A percentile compares a stretch with the other conserved stretches of the same genome.
These are phyloP conservation scores for Zaprionus ghesquierei DNA, from an alignment of 1,140 invertebrate species.

Conservation along the genomic window DNA sequence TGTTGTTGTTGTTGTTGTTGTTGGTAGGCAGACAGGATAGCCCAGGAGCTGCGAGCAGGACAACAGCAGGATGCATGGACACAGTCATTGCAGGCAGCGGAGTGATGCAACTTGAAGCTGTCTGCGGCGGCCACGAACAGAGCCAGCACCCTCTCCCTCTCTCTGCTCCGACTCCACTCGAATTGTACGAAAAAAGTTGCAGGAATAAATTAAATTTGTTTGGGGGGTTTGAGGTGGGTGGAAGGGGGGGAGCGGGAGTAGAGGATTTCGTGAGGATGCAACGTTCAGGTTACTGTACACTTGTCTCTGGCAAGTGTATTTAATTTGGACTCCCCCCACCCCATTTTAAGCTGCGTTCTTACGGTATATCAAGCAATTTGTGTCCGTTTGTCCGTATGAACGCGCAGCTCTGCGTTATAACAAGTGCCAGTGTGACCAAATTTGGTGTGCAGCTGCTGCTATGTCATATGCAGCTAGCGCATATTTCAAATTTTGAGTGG, in stretches of 20 bases:
- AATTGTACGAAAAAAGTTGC: constrained; percentile 61
- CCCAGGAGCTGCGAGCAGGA: no score
- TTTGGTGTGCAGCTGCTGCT: background rate
- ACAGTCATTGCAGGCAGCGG: background rate
- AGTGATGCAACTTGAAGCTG: background rate
- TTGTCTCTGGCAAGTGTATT: background rate
- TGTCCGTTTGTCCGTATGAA: background rate
- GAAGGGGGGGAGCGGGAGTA: no score
- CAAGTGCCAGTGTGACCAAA: background rate
- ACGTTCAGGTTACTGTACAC: constrained; percentile 20
- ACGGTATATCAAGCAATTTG: background rate
- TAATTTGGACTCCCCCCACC: background rate
- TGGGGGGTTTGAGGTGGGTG: constrained; percentile 25
- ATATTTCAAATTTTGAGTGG: background rate
- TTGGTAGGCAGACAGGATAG: background rate
- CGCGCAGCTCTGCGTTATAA: background rate
- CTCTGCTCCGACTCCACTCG: constrained; percentile 51
- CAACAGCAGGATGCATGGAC: background rate
- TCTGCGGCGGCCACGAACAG: background rate
- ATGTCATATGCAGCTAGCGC: background rate
- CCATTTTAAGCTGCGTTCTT: background rate
- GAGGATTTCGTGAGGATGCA: constrained; percentile 13
- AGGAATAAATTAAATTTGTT: constrained; percentile 80
- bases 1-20: background rate
- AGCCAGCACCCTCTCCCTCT: background rate